Base-by-base conservation (phyloP, 2,113 vertebrate genomes). In the Forbesichthys agassizii region DNA sequence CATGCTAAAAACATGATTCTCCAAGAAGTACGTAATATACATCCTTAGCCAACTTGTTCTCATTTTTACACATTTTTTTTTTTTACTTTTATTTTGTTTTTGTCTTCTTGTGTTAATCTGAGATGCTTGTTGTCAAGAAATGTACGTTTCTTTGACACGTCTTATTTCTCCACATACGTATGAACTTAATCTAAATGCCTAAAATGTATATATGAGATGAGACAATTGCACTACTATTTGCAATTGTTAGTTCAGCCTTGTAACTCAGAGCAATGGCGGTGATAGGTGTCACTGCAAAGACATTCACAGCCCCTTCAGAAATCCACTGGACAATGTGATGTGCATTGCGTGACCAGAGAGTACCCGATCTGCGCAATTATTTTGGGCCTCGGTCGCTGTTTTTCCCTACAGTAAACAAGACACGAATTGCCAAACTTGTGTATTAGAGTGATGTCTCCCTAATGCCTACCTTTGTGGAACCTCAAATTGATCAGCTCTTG, bases 321-420 rank as follows among this genome's bases (percentile, higher is more conserved):
- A 81, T 63, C n/a, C 80, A 68, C 84, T 74, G 87, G 86, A 86
- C 84, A 85, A 79, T 52, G 82, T 69, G 5, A 73, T 47, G 84
- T 64, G 80, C 20, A 48, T 73, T 56, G 81, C 79, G 47, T 71
- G 83, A 80, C 79, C 59, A 52, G 33, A 0, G 69, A 46, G 65
- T 73, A 61, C 78, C 3, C 33, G 18, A 18, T 65, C 62, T 61
- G 83, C 54, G 85, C 86, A 89, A 88, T 89, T 90, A 89, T 79
- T 79, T 82, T 16, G 61, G 36, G 65, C 78, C 78, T 48, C 10
- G 69, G 69, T 65, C 33, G 18, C n/a, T 1, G 72, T 79, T 86
- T 58, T 78, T 76, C 88, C 87, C 87, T 82, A 55, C 62, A 86
- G 81, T 73, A 87, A 87, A 89, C 83, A 80, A 81, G 86, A 82